Percentiles rank a stretch among this genome's conserved stretches.
Conservation (phyloP, 2,113 vertebrate species). For the Colossoma macropomum region DNA sequence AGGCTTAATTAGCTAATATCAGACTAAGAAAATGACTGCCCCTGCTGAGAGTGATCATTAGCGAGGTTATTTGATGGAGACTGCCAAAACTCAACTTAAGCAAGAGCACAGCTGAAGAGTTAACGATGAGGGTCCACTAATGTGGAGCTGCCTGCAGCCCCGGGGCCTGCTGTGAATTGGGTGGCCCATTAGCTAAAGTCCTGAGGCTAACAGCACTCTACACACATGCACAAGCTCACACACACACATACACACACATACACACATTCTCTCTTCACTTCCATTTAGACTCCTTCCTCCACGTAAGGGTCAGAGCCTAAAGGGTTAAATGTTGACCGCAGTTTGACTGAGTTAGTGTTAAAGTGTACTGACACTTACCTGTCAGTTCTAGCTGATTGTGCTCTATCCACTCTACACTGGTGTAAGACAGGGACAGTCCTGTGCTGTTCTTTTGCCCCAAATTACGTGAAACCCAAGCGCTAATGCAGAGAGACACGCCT, state of each 20-base stretch:
- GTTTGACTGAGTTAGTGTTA: slow-evolving; percentile 23
- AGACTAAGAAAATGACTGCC: background rate
- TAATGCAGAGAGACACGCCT: slow-evolving; percentile 57
- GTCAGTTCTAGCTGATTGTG: slow-evolving; percentile 36
- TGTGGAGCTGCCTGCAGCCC: slow-evolving; percentile 71
- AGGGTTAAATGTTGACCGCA: slow-evolving; percentile 39
- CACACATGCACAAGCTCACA: slow-evolving; percentile 20
- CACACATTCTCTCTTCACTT: slow-evolving; percentile 34
- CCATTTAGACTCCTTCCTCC: slow-evolving; percentile 13
- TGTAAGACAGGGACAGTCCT: slow-evolving; percentile 45
- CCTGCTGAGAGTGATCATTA: slow-evolving; percentile 12
- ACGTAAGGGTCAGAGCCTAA: background rate
- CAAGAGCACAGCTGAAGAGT: slow-evolving; percentile 62
- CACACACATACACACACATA: slow-evolving; percentile 16
- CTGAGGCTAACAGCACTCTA: slow-evolving; percentile 64
- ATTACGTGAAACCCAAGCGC: slow-evolving; percentile 57
- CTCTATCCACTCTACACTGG: slow-evolving; percentile 46
- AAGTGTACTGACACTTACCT: slow-evolving; percentile 4
- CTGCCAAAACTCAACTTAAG: slow-evolving; percentile 49
- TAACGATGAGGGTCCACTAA: slow-evolving; percentile 74
- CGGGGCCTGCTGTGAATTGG: slow-evolving; percentile 71
- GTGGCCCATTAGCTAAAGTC: slow-evolving; percentile 79
- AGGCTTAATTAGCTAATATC: background rate
- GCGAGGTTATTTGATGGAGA: slow-evolving; percentile 36
- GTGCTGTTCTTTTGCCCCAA: slow-evolving; percentile 37